These are phyloP conservation scores for Drosophila pseudotalamancana DNA, from an alignment of 2,888 invertebrate species.

Conservation along the genomic window DNA sequence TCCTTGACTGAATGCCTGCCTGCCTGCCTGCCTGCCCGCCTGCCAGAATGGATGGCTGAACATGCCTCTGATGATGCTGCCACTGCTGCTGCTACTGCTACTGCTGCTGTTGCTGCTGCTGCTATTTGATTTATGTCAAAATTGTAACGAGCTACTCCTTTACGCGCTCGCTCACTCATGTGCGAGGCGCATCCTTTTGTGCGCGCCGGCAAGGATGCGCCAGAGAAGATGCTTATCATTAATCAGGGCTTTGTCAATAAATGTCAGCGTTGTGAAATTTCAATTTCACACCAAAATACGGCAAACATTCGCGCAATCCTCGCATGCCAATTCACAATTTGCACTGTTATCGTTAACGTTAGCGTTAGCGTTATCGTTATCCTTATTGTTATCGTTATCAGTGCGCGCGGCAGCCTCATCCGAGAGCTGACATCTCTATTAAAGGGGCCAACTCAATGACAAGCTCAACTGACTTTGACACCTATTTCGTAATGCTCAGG, in stretches of 20 bases:
- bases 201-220: conserved; percentile 37
- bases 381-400: conserved; percentile 63
- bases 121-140: conserved; percentile 84
- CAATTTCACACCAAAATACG: conserved; percentile 78
- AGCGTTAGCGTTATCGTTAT: conserved; percentile 48
- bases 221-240: conserved; percentile 78
- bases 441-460: conserved; percentile 8
- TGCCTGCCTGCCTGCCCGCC: conserved; percentile 16
- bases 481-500: background rate
- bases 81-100: too few species aligned
- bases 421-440: conserved; percentile 67
- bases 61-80: too few species aligned
- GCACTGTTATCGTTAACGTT: conserved; percentile 43
- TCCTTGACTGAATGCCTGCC: conserved; percentile 19
- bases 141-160: conserved; percentile 78
- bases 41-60: conserved; percentile 64
- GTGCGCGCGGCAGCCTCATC: conserved; percentile 31
- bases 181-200: conserved; percentile 57
- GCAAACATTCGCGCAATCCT: conserved; percentile 40
- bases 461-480: background rate
- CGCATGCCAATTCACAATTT: conserved; percentile 58
- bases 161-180: conserved; percentile 35
- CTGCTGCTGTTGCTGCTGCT: too few species aligned
- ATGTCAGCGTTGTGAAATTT: conserved; percentile 83
- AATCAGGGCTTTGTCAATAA: conserved; percentile 84